A percentile compares a stretch with the other conserved stretches of the same genome.
These are phyloP conservation scores for Hydrolagus affinis DNA, from an alignment of 2,113 vertebrate genomes.

Conservation along the genomic window DNA sequence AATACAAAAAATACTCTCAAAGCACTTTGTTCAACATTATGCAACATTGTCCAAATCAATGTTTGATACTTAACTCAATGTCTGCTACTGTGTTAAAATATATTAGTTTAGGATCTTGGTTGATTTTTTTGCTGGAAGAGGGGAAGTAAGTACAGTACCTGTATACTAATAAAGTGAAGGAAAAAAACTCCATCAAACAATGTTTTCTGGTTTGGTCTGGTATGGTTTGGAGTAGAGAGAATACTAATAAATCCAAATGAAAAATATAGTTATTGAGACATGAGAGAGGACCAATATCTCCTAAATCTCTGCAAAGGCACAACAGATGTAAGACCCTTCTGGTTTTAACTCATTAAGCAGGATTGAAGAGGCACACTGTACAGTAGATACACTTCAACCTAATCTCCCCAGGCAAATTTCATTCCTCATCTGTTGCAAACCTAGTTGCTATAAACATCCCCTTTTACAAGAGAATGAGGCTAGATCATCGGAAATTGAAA, in stretches of 20 bases:
- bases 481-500: slow-evolving; percentile 11
- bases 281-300: slow-evolving; percentile 19
- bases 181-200: no score
- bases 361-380: slow-evolving; percentile 26
- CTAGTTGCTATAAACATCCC: slow-evolving; percentile 16
- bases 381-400: slow-evolving; percentile 28
- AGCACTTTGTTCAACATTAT: no score
- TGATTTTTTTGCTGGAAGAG: not conserved
- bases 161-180: not conserved
- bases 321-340: slow-evolving; percentile 33
- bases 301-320: slow-evolving; percentile 21
- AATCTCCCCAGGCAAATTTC: slow-evolving; percentile 27
- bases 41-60: no score
- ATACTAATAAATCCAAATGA: slow-evolving; percentile 5
- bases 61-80: no score
- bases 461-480: slow-evolving; percentile 23
- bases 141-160: not conserved
- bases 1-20: no score
- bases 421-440: slow-evolving; percentile 26
- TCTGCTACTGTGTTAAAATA: no score
- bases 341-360: slow-evolving; percentile 32
- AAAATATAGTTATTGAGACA: slow-evolving; percentile 4
- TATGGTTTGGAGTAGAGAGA: not conserved
- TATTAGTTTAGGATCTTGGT: no score
- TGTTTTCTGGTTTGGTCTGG: no score